A percentile compares a stretch with the other conserved stretches of the same genome.
These are phyloP conservation scores for Zosterops lateralis DNA, from an alignment of 2,113 vertebrate genomes.

Conservation along the genomic window DNA sequence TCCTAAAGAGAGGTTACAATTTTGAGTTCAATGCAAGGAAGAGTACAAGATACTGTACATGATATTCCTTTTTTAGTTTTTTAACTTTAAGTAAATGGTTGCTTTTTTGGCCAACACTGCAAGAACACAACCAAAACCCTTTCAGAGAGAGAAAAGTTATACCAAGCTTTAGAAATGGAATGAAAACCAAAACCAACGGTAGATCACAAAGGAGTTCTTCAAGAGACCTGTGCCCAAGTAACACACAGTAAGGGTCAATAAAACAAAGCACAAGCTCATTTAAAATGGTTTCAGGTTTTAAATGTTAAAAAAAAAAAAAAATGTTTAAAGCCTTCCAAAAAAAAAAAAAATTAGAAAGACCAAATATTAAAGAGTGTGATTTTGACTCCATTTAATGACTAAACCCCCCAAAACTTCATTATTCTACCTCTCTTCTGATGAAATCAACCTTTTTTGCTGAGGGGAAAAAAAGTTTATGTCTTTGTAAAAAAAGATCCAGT, in stretches of 20 bases:
- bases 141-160: not conserved
- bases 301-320: not conserved
- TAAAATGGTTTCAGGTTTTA: not conserved
- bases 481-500: not conserved
- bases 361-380: not conserved
- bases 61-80: not conserved
- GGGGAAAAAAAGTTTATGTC: not conserved
- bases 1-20: not conserved
- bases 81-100: not conserved
- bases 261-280: not conserved
- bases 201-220: not conserved
- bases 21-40: not conserved
- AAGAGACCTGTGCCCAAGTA: not conserved
- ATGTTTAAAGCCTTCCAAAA: not conserved
- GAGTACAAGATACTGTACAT: not conserved
- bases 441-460: not conserved
- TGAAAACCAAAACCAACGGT: not conserved
- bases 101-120: not conserved
- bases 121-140: not conserved
- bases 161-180: not conserved
- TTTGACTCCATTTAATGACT: not conserved
- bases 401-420: not conserved
- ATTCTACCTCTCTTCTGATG: not conserved
- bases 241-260: not conserved
- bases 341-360: not conserved